Evolutionary conservation across 2,113 vertebrate species (phyloP).

Genomic region (Clarias magur): DNA sequence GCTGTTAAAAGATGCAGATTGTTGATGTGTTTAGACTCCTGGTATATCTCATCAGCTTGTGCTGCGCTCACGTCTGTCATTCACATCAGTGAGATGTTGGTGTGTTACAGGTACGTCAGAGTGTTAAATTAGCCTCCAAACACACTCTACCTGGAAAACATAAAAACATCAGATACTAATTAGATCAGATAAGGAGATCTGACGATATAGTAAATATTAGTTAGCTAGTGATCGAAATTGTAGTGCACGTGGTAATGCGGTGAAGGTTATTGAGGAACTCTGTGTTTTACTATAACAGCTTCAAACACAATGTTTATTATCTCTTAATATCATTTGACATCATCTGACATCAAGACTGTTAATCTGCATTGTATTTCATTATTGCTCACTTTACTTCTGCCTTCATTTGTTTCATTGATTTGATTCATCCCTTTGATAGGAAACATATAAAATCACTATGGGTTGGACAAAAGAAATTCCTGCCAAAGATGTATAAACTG

Average conservation of each 20-base stretch:
- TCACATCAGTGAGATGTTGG: constrained; percentile 81
- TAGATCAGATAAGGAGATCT: no score
- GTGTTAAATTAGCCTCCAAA: neutral
- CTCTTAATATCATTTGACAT: no score
- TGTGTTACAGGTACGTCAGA: constrained; percentile 76
- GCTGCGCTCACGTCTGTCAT: constrained; percentile 76
- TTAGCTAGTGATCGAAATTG: no score
- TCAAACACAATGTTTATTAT: no score
- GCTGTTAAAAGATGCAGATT: neutral
- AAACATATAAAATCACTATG: constrained; percentile 84
- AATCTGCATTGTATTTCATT: no score
- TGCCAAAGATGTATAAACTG: constrained; percentile 75
- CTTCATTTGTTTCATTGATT: neutral
- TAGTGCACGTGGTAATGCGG: no score
- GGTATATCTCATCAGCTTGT: constrained; percentile 77
- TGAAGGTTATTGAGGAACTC: no score
- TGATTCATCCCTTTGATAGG: constrained; percentile 59
- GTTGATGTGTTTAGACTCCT: constrained; percentile 67
- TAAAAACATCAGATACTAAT: no score
- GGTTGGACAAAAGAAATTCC: constrained; percentile 77
- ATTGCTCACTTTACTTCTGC: neutral
- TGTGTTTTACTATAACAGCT: no score
- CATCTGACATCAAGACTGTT: no score
- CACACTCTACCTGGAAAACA: neutral
- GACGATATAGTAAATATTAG: neutral